Evolutionary conservation across 1,140 invertebrate species (phyloP).

Genomic region (Eupeodes corollae): DNA sequence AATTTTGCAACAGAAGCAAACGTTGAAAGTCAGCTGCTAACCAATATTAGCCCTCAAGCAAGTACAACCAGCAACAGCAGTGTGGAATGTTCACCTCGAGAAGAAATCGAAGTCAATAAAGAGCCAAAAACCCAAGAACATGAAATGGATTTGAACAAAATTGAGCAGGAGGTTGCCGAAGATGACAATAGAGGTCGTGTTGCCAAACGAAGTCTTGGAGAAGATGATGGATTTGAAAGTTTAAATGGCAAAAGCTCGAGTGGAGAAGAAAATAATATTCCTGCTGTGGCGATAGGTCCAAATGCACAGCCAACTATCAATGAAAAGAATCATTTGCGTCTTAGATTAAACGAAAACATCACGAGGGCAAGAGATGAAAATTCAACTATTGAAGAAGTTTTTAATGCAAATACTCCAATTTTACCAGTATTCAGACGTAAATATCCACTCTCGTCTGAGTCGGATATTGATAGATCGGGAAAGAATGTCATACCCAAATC

Average conservation of each 20-base stretch:
- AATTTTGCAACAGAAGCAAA: conserved; percentile 16
- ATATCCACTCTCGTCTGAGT: conserved; percentile 3
- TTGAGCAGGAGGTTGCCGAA: background rate
- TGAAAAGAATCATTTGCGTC: conserved; percentile 16
- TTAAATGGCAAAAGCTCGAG: conserved; percentile 72
- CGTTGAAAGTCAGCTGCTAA: no score
- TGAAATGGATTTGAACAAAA: background rate
- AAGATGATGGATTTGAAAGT: conserved; percentile 78
- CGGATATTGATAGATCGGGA: conserved; percentile 6
- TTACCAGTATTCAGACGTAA: background rate
- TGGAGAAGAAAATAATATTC: conserved; percentile 44
- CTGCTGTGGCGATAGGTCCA: background rate
- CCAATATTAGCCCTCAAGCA: no score
- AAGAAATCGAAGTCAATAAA: background rate
- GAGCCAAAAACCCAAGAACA: no score
- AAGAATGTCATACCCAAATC: conserved; percentile 3
- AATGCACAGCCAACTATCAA: background rate
- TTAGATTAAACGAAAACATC: conserved; percentile 17
- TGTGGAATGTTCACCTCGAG: background rate
- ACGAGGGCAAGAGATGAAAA: conserved; percentile 2
- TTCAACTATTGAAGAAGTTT: conserved; percentile 1
- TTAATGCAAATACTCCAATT: background rate
- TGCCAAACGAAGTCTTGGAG: conserved; percentile 32
- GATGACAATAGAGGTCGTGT: background rate
- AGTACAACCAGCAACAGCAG: no score